These are phyloP conservation scores for Castor canadensis DNA, from an alignment of 2,113 vertebrate species.

Conservation along the genomic window DNA sequence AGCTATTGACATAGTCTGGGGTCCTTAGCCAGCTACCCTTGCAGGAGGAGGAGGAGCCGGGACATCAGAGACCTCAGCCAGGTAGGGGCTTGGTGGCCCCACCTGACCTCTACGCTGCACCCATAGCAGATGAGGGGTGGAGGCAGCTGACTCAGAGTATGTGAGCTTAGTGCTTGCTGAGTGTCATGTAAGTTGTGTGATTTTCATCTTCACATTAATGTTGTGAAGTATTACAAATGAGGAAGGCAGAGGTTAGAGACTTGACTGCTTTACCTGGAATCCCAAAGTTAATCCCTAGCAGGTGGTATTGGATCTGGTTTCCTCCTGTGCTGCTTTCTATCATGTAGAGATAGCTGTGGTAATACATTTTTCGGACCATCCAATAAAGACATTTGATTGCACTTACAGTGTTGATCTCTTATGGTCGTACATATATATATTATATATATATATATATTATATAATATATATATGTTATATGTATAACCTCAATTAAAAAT, in stretches of 20 bases:
- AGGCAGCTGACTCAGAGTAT: not conserved
- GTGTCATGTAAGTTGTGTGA: not conserved
- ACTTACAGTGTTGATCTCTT: not conserved
- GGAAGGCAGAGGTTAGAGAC: not conserved
- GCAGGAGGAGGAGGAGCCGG: not conserved
- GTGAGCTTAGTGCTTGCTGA: not conserved
- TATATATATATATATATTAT: not conserved
- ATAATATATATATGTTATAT: not conserved
- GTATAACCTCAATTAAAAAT: not conserved
- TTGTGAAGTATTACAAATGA: not conserved
- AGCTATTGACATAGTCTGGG: not conserved
- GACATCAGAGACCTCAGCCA: not conserved
- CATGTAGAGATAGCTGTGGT: too few relatives aligned
- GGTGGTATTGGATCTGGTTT: not conserved
- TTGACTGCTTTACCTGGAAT: not conserved
- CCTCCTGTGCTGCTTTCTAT: not conserved
- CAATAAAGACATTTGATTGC: not conserved
- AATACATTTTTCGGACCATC: too few relatives aligned
- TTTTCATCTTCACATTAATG: not conserved
- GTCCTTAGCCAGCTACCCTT: not conserved
- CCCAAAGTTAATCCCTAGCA: not conserved
- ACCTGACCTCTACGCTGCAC: not conserved
- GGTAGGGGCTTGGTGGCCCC: not conserved
- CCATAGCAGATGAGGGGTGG: rapidly evolving
- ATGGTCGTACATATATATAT: not conserved